These are phyloP conservation scores for Cottoperca gobio DNA, from an alignment of 2,797 vertebrate species.

Conservation along the genomic window DNA sequence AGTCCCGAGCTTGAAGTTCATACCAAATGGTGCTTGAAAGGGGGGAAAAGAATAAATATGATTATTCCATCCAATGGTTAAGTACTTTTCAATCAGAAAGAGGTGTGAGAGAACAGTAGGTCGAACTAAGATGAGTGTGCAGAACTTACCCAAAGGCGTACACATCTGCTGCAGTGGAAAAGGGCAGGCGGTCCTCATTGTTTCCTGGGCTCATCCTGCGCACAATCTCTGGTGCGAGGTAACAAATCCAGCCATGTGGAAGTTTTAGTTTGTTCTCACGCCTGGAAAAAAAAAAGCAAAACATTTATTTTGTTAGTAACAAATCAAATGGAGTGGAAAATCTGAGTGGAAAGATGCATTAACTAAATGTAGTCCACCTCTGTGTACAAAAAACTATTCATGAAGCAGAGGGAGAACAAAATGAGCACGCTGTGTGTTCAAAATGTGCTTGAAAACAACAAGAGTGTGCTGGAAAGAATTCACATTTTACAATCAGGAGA, in stretches of 20 bases:
- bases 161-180: constrained; percentile 95
- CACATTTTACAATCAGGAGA: constrained; percentile 2
- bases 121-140: background rate
- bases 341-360: constrained; percentile 22
- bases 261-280: constrained; percentile 96
- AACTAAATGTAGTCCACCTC: constrained; percentile 22
- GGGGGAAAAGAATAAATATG: background rate
- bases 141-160: constrained; percentile 94
- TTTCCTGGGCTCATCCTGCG: constrained; percentile 95
- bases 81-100: background rate
- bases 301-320: constrained; percentile 14
- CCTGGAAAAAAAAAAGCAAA: constrained; percentile 72
- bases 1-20: constrained; percentile 97
- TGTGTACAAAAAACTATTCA: constrained; percentile 13
- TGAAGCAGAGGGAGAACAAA: background rate
- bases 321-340: constrained; percentile 34
- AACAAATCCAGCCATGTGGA: constrained; percentile 98
- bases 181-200: constrained; percentile 95
- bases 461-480: constrained; percentile 3
- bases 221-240: constrained; percentile 96
- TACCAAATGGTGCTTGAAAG: constrained; percentile 95
- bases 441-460: background rate
- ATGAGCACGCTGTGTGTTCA: background rate
- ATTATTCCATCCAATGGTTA: background rate
- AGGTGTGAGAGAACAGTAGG: background rate